phyloP scores from a whole-genome alignment of 2,113 vertebrate genomes.

The Diglossa brunneiventris region DNA sequence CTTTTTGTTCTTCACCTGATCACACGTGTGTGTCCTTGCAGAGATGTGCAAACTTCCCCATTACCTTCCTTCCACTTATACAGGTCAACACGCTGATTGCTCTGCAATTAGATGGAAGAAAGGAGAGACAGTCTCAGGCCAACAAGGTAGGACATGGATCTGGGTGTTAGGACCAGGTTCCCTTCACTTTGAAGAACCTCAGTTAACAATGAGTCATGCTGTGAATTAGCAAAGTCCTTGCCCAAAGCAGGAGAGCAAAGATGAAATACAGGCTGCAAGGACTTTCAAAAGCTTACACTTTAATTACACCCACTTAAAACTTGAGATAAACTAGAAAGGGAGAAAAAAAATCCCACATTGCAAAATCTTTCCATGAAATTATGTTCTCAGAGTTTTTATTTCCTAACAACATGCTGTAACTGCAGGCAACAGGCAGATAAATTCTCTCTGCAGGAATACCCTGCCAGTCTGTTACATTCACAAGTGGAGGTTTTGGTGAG shows the following conservation, averaged over 20 bases:
- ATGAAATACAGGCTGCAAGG: neutral
- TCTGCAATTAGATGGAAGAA: slow-evolving; percentile 73
- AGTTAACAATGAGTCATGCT: neutral
- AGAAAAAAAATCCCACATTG: neutral
- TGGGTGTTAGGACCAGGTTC: neutral
- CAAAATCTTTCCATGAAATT: neutral
- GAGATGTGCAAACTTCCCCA: slow-evolving; percentile 87
- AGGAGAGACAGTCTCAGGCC: neutral
- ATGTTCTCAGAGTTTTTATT: neutral
- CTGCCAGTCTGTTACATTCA: neutral
- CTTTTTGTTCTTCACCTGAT: slow-evolving; percentile 78
- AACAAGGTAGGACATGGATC: neutral
- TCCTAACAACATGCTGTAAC: neutral
- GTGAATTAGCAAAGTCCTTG: neutral
- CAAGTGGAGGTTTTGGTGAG: neutral
- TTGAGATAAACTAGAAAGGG: neutral
- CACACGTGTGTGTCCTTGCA: slow-evolving; percentile 95
- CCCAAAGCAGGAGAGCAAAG: neutral
- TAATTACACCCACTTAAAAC: neutral
- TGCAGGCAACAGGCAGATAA: neutral
- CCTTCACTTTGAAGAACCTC: neutral
- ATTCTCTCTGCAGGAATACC: neutral
- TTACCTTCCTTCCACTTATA: slow-evolving; percentile 92
- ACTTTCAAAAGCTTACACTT: neutral
- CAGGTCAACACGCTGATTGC: slow-evolving; percentile 94